Evolutionary conservation across 2,113 vertebrate species (phyloP).

Genomic region (Dolichotis patagonum): DNA sequence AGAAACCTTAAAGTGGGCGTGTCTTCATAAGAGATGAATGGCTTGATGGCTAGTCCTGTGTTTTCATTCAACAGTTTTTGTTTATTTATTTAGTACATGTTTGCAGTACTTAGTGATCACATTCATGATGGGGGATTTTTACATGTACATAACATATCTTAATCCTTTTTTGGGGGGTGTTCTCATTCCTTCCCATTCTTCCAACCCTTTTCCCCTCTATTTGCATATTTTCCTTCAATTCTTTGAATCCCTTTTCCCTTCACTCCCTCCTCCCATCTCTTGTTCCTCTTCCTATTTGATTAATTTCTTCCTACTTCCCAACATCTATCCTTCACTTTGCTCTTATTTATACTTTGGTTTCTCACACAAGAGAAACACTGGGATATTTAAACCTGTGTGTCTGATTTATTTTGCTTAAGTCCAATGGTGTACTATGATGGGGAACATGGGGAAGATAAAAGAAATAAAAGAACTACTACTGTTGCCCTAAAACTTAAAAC

Average conservation of each 20-base stretch:
- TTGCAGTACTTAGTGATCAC: not conserved
- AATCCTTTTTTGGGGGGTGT: not conserved
- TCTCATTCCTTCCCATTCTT: not conserved
- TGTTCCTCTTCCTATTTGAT: not conserved
- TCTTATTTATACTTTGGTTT: not conserved
- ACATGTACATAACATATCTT: not conserved
- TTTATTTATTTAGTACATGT: not conserved
- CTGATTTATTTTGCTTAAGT: not conserved
- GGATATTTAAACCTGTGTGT: not conserved
- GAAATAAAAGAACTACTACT: not conserved
- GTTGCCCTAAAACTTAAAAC: not conserved
- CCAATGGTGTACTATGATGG: not conserved
- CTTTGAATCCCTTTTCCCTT: not conserved
- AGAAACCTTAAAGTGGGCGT: not conserved
- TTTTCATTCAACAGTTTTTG: not conserved
- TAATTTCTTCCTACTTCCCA: not conserved
- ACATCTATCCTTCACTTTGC: not conserved
- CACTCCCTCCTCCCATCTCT: not conserved
- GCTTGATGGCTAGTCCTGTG: not conserved
- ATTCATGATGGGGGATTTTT: not conserved
- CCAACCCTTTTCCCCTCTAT: not conserved
- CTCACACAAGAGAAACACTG: not conserved
- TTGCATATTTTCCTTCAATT: not conserved
- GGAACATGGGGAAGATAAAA: not conserved
- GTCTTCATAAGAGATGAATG: not conserved